Evolutionary conservation across 2,797 vertebrate genomes (phyloP).

Genomic region (Natrix natrix): DNA sequence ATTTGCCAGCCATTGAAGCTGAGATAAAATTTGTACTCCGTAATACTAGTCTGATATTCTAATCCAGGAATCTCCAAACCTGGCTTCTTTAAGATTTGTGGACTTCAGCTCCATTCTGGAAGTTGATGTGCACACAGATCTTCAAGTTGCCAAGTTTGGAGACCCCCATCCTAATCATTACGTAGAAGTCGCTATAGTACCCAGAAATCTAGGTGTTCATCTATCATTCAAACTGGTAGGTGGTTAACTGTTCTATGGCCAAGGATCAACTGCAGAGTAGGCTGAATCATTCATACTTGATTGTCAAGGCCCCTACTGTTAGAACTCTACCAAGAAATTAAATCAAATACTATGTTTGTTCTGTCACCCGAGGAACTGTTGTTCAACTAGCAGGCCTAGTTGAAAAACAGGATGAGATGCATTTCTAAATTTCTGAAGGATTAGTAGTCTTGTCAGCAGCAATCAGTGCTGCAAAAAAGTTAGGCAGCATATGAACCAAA

Average conservation of each 20-base stretch:
- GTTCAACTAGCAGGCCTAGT: slow-evolving; percentile 20
- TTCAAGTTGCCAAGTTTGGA: not conserved
- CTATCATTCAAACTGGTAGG: no score
- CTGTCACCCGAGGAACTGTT: slow-evolving; percentile 6
- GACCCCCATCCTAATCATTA: not conserved
- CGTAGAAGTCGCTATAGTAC: not conserved
- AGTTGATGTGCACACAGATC: not conserved
- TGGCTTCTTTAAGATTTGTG: not conserved
- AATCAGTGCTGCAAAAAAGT: slow-evolving; percentile 26
- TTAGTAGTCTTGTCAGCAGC: slow-evolving; percentile 43
- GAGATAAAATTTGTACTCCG: not conserved
- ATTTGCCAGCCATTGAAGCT: not conserved
- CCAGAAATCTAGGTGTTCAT: no score
- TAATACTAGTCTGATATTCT: not conserved
- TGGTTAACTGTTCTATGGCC: not conserved
- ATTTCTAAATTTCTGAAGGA: slow-evolving; percentile 30
- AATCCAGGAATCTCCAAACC: not conserved
- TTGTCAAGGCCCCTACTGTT: not conserved
- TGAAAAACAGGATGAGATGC: slow-evolving; percentile 25
- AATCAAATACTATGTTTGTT: not conserved
- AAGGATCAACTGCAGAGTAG: not conserved
- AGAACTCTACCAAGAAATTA: slow-evolving; percentile 16
- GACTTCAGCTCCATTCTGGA: not conserved
- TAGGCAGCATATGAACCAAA: slow-evolving; percentile 33
- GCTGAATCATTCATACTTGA: not conserved